Evolutionary conservation across 2,113 vertebrate genomes (phyloP), one percentile per base, ranked within the genome.

Genomic region (Ailurus styani): DNA sequence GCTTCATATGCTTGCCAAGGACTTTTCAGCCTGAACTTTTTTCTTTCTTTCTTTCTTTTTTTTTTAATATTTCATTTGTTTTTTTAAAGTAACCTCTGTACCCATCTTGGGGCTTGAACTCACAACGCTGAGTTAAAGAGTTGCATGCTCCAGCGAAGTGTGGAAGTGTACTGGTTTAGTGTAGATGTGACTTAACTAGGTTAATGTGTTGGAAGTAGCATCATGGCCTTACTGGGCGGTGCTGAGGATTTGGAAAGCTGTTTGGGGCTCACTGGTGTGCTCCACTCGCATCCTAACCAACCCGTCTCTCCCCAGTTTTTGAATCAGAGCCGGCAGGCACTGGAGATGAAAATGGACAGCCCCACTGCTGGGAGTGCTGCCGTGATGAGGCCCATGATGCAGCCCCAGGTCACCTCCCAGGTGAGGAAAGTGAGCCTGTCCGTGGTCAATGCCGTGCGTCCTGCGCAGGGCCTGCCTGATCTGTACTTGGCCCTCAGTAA

Each of bases 321-420:
- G 99, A 99, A 99, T 98, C 99, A 99, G 98, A 99, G 98, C 13
- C 99, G 99, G 84, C 99, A 99, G 97, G 98, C 98, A 0, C 99
- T 99, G 52, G 99, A 98, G 68, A 99, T 99, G 97, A 99, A 99
- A 98, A 99, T 99, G 98, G 99, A 99, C 85, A 99, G 96, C 68
- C 90, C 99, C 5, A 97, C 99, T 29, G 98, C 98, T 82, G 98
- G 97, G 6, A 99, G 97, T 75, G 99, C 98, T 83, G 98, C 99
- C 1, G 98, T 98, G 73, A 99, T 99, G 99, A 99, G 99, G 93
- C 99, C 99, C 6, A 99, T 99, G 89, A 99, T 99, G 99, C 99
- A 99, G 91, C 98, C 99, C 2, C 99, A 99, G 90, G 98, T 99
- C 93, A 98, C 96, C 55, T 99, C 98, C 29, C 99, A 99, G 99